Conservation (phyloP, 1,140 invertebrate genomes). For the Lordiphosa clarofinis region DNA sequence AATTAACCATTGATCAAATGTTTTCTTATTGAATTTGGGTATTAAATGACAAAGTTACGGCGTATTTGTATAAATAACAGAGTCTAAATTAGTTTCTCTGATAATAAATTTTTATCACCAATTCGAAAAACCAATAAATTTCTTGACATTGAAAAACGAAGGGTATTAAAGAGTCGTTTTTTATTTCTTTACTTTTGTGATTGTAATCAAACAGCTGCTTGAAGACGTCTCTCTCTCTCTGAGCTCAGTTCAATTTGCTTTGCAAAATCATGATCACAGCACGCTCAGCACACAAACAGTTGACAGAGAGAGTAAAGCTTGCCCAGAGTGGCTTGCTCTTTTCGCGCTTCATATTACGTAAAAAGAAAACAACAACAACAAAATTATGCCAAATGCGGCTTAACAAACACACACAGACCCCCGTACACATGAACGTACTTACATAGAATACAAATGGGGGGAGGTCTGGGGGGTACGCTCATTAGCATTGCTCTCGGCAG, state of each 20-base stretch:
- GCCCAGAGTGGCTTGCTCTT: conserved; percentile 30
- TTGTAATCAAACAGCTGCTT: conserved; percentile 62
- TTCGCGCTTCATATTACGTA: conserved; percentile 50
- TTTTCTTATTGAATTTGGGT: too few relatives aligned
- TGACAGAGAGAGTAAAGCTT: conserved; percentile 30
- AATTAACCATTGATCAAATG: too few relatives aligned
- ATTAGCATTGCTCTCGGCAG: conserved; percentile 38
- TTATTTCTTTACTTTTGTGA: conserved; percentile 3
- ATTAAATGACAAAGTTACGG: too few relatives aligned
- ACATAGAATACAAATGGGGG: conserved; percentile 42
- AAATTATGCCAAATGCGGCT: conserved; percentile 71
- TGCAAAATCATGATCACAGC: conserved; percentile 57
- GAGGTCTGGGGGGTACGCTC: conserved; percentile 10
- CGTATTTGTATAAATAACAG: too few relatives aligned
- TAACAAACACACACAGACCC: conserved; percentile 33
- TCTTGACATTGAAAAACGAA: too few relatives aligned
- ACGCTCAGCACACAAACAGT: conserved; percentile 6
- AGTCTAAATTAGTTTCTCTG: too few relatives aligned
- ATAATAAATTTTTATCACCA: too few relatives aligned
- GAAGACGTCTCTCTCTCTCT: conserved; percentile 6
- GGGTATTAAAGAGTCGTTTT: too few relatives aligned
- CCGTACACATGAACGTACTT: conserved; percentile 8
- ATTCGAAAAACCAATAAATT: too few relatives aligned
- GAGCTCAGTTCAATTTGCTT: conserved; percentile 17
- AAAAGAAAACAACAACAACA: conserved; percentile 17